These are phyloP conservation scores for Ptilodon capucinus DNA, from an alignment of 2,888 invertebrate species.

Conservation along the genomic window DNA sequence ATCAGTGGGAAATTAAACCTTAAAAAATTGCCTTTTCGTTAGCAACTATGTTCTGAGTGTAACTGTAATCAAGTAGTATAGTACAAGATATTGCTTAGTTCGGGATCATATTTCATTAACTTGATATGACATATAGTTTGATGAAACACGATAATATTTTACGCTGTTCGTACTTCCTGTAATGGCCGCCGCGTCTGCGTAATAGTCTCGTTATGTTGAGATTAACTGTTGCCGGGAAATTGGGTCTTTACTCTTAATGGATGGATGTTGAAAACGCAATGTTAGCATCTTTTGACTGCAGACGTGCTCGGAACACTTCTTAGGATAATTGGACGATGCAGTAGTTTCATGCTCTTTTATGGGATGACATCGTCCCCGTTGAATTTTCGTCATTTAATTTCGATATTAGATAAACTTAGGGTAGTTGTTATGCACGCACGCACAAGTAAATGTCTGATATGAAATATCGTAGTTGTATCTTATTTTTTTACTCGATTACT, in stretches of 20 bases:
- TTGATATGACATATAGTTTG: background rate
- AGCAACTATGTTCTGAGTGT: too few relatives aligned
- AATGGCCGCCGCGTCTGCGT: constrained; percentile 29
- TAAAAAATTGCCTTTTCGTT: too few relatives aligned
- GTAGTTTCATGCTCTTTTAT: constrained; percentile 14
- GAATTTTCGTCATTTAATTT: too few relatives aligned
- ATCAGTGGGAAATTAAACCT: too few relatives aligned
- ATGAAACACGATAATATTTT: constrained; percentile 23
- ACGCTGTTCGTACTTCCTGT: constrained; percentile 13
- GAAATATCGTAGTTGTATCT: too few relatives aligned
- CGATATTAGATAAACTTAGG: too few relatives aligned
- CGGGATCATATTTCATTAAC: too few relatives aligned
- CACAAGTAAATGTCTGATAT: too few relatives aligned
- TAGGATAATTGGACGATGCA: constrained; percentile 48
- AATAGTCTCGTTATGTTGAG: constrained; percentile 46
- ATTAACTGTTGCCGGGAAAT: constrained; percentile 53
- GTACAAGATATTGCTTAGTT: too few relatives aligned
- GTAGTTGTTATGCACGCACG: too few relatives aligned
- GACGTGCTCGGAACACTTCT: constrained; percentile 24
- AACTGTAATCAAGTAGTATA: too few relatives aligned
- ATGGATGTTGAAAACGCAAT: constrained; percentile 46
- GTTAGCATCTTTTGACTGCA: constrained; percentile 35
- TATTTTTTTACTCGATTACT: too few relatives aligned
- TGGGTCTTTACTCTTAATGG: constrained; percentile 48
- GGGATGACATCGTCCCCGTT: constrained; percentile 4